Evolutionary conservation across 30 jellyfish, hydroid and myxozoan species (phyloP), one percentile per base, ranked within the genome.

Genomic region (Morbakka virulenta): DNA sequence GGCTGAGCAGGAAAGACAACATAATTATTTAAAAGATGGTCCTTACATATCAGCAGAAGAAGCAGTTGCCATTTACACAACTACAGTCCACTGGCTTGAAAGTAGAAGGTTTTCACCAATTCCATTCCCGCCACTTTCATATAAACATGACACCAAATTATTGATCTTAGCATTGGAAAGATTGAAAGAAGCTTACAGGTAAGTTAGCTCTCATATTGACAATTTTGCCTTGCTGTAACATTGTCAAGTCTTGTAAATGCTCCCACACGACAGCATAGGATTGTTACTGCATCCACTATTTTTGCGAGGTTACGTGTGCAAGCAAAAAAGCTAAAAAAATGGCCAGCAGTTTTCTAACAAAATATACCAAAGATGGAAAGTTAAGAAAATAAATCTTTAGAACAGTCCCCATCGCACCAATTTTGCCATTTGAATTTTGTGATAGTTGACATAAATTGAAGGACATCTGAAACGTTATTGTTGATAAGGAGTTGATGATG

Each of bases 1-100:
- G 68, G 99, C 99, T 6, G 99, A 93, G 62, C 99, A 93, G 77
- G 99, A 93, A 64, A 77, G 99, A 24, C 99, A 93, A 49, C 99
- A 93, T 68, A 93, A 93, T 72, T 93, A 93, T 41, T 67, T 93
- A 75, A 93, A 93, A 86, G 99, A 93, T 53, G 99, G 99, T 17
- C 99, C 99, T 29, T 93, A 93, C 95, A 93, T 93, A 32, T 93
- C 99, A 20, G 99, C 99, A 30, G 99, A 93, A 63, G 99, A 93
- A 67, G 99, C 99, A 9, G 99, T 93, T 71, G 99, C 99, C n/a
- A 93, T 93, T 48, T 93, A 93, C 84, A 93, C 99, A 24, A 93
- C 99, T 25, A 93, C 97, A 21, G 99, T 93, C 21, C 99, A 93
- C 77, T 93, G 99, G 99, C 78, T 93, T 57, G 99, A 93, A 47